These are phyloP conservation scores for Mustela nigripes DNA, from an alignment of 2,113 vertebrate genomes.

Conservation along the genomic window DNA sequence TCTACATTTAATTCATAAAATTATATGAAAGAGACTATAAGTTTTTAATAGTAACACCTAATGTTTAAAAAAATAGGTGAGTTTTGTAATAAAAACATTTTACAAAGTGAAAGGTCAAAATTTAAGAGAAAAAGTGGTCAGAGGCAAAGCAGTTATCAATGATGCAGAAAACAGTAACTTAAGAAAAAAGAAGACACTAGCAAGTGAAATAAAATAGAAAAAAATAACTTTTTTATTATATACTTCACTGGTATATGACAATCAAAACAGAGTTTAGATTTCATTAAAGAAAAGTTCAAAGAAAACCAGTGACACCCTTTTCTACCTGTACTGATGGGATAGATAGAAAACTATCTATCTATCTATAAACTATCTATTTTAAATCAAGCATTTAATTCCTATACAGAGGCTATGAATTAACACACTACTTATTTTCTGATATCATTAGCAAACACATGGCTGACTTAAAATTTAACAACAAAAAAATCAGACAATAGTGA, in stretches of 20 bases:
- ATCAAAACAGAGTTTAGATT: constrained; percentile 6
- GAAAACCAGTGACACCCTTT: background rate
- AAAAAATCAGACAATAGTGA: background rate
- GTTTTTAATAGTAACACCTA: constrained; percentile 2
- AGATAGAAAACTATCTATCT: background rate
- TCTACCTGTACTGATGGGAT: background rate
- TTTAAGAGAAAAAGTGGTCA: constrained; percentile 43
- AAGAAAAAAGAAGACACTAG: constrained; percentile 36
- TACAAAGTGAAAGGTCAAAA: constrained; percentile 50
- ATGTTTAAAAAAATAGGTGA: constrained; percentile 24
- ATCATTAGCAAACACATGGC: constrained; percentile 1
- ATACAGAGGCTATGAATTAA: background rate
- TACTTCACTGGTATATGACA: background rate
- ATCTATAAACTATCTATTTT: background rate
- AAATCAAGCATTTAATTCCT: constrained; percentile 25
- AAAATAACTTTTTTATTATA: background rate
- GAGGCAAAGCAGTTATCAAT: constrained; percentile 3
- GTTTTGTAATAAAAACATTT: constrained; percentile 57
- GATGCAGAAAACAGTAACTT: constrained; percentile 23
- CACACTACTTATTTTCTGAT: background rate
- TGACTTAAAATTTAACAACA: constrained; percentile 32
- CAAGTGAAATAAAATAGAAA: background rate
- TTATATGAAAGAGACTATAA: constrained; percentile 1
- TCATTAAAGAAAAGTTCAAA: background rate
- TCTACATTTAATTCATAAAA: constrained; percentile 42